Base-by-base conservation (phyloP, 2,888 invertebrate genomes). In the Cerceris rybyensis region DNA sequence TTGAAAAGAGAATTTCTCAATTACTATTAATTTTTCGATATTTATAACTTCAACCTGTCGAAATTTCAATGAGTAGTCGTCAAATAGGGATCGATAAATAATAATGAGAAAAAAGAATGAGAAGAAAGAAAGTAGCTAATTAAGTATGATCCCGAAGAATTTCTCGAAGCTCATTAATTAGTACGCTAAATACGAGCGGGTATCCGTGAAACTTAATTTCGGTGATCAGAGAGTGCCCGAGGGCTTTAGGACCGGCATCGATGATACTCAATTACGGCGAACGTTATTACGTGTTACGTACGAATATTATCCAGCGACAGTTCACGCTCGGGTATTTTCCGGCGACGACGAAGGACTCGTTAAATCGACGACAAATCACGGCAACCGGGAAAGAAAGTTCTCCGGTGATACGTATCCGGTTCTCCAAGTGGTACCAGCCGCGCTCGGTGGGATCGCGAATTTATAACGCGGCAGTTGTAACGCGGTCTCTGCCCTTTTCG, bases 291-390 rank as follows among this genome's bases (percentile, higher is more conserved):
- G 50, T n/a, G 50, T 50, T n/a, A 50, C 13, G 50, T 13, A 13
- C 50, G 50, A 50, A n/a, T 50, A 50, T 50, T n/a, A 50, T 50
- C 50, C n/a, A 11, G 50, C 50, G 50, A 50, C 50, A 50, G 50
- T 50, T 50, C n/a, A n/a, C 50, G 50, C 50, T n/a, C 9, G 13
- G 50, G 6, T n/a, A 50, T 50, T 50, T 50, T 50, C 50, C 50
- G n/a, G 50, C n/a, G 50, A n/a, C 13, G 2, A 50, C 50, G 50
- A 9, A 50, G n/a, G n/a, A n/a, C 13, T 50, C 9, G 50, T 28
- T 50, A 50, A 50, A 11, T n/a, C n/a, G n/a, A n/a, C 50, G n/a
- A 50, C 50, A 50, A 50, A 50, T 50, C 50, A 50, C 50, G 50
- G 13, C 13, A 50, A n/a, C 8, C 46, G 8, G 46, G 11, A 46